Percentiles rank a stretch among this genome's conserved stretches.
Evolutionary conservation across 2,113 vertebrate species (phyloP).

Genomic region (Nansenia antarctica): DNA sequence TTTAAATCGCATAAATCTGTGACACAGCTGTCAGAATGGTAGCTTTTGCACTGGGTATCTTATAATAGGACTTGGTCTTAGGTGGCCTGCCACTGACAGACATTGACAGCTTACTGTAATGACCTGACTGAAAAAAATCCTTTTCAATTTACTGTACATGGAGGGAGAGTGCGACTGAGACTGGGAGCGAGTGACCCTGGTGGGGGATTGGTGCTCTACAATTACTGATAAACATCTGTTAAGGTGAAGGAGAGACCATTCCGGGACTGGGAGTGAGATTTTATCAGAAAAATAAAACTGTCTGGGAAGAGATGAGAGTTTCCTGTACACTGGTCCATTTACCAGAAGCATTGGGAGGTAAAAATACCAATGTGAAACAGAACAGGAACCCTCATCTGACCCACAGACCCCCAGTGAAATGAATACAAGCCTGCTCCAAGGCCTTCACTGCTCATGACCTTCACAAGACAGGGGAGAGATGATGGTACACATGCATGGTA

Average conservation of each 20-base stretch:
- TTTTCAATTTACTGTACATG: slow-evolving; percentile 29
- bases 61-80: too few relatives aligned
- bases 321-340: slow-evolving; percentile 36
- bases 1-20: too few relatives aligned
- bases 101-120: slow-evolving; percentile 11
- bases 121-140: slow-evolving; percentile 23
- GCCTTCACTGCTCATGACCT: slow-evolving; percentile 3
- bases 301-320: slow-evolving; percentile 45
- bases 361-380: slow-evolving; percentile 1
- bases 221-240: slow-evolving; percentile 54
- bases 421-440: slow-evolving; percentile 1
- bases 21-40: too few relatives aligned
- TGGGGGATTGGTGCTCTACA: slow-evolving; percentile 24
- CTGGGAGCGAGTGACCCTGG: slow-evolving; percentile 38
- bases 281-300: slow-evolving; percentile 51
- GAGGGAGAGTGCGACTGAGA: slow-evolving; percentile 20
- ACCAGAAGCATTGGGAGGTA: slow-evolving; percentile 29
- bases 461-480: background rate
- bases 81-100: slow-evolving; percentile 10
- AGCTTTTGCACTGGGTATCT: too few relatives aligned
- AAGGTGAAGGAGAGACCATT: slow-evolving; percentile 30
- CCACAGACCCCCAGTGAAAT: background rate
- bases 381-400: background rate
- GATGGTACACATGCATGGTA: slow-evolving; percentile 6
- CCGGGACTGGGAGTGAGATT: slow-evolving; percentile 44